phyloP scores from a whole-genome alignment of 2,113 vertebrate species.

The Pseudopodoces humilis region DNA sequence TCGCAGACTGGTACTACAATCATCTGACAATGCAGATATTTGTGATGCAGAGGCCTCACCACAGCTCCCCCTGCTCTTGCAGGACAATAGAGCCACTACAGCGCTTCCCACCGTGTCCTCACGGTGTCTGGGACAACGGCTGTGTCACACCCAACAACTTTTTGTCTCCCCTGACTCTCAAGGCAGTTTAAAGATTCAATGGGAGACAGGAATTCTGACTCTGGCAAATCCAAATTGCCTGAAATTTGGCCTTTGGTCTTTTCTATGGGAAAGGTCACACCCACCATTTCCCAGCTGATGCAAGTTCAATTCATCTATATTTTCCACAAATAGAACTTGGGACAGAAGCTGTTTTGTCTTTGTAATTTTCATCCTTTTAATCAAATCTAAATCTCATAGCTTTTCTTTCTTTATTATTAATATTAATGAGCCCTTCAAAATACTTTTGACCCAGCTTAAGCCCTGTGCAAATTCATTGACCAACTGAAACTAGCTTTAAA shows the following conservation, averaged over 20 bases:
- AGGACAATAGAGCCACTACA: neutral
- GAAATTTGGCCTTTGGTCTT: neutral
- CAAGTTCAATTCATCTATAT: neutral
- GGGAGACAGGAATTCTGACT: neutral
- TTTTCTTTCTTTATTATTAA: neutral
- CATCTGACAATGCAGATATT: neutral
- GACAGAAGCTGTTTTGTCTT: neutral
- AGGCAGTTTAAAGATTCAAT: neutral
- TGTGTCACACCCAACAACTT: neutral
- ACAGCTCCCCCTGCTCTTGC: neutral
- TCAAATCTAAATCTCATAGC: neutral
- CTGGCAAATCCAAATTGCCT: neutral
- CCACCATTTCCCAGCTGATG: neutral
- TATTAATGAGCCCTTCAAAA: neutral
- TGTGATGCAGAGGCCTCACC: neutral
- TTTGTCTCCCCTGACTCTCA: neutral
- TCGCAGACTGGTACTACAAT: too few species aligned
- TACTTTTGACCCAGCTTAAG: neutral
- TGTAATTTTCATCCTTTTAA: neutral
- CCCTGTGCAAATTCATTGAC: neutral
- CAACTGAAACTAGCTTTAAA: neutral
- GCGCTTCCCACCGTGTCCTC: neutral
- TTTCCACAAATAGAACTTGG: neutral
- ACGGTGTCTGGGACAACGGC: accelerated
- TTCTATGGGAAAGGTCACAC: neutral